These are phyloP conservation scores for Gouania willdenowi DNA, from an alignment of 2,797 vertebrate genomes.

Conservation along the genomic window DNA sequence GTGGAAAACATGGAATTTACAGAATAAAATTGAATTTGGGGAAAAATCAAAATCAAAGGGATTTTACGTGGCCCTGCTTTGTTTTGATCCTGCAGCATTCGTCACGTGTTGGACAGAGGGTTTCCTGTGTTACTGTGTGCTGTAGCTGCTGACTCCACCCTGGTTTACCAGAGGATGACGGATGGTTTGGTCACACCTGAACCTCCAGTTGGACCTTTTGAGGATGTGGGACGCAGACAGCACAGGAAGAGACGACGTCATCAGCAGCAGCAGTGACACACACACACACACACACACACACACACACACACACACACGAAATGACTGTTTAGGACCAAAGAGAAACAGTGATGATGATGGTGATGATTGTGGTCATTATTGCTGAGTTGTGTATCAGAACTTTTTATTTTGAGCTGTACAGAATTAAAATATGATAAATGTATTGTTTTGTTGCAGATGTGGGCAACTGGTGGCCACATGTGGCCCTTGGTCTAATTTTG, in stretches of 20 bases:
- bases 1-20: too few species aligned
- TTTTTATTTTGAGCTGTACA: conserved; percentile 5
- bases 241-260: conserved; percentile 77
- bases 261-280: conserved; percentile 50
- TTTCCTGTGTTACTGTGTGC: conserved; percentile 82
- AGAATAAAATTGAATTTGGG: too few species aligned
- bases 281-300: too few species aligned
- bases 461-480: too few species aligned
- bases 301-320: too few species aligned
- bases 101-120: conserved; percentile 58
- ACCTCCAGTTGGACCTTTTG: conserved; percentile 74
- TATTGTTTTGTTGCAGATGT: too few species aligned
- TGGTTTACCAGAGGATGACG: conserved; percentile 90
- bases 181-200: conserved; percentile 86
- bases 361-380: background rate
- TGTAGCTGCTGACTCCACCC: conserved; percentile 90
- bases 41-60: too few species aligned
- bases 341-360: background rate
- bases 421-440: too few species aligned
- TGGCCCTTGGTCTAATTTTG: too few species aligned
- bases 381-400: too few species aligned
- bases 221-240: conserved; percentile 73
- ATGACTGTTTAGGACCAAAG: too few species aligned
- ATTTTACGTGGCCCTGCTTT: too few species aligned
- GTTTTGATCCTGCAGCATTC: conserved; percentile 59